These are phyloP conservation scores for Lysandra bellargus DNA, from an alignment of 2,888 invertebrate species.

Conservation along the genomic window DNA sequence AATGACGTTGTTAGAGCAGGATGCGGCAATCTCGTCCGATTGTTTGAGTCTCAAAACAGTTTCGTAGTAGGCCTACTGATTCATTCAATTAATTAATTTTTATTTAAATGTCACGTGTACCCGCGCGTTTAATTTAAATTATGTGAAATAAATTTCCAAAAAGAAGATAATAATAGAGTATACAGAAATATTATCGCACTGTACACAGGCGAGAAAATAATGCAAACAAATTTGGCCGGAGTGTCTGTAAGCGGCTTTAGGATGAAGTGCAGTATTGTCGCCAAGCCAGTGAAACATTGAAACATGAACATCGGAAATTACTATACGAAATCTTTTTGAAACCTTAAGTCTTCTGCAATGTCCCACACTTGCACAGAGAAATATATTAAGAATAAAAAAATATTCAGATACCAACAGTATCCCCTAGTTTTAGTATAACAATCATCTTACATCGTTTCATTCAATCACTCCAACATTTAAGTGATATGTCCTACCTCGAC, in stretches of 20 bases:
- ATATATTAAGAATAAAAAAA: too few relatives aligned
- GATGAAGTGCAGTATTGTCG: background rate
- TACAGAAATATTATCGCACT: background rate
- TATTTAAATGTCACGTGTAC: too few relatives aligned
- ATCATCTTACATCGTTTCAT: background rate
- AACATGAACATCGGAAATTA: background rate
- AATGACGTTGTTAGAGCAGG: too few relatives aligned
- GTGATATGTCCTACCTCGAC: constrained; percentile 59
- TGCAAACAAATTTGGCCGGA: background rate
- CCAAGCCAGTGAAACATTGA: background rate
- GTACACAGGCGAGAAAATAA: background rate
- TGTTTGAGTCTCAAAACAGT: too few relatives aligned
- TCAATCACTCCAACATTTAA: background rate
- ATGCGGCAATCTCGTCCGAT: too few relatives aligned
- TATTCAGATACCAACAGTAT: too few relatives aligned
- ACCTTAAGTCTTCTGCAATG: background rate
- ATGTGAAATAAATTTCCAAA: too few relatives aligned
- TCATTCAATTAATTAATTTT: too few relatives aligned
- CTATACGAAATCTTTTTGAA: background rate
- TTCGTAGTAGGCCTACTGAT: too few relatives aligned
- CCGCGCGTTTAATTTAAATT: too few relatives aligned
- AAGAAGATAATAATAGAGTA: background rate
- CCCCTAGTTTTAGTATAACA: too few relatives aligned
- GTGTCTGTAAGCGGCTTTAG: background rate
- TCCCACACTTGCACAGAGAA: too few relatives aligned